Conservation (phyloP, 2,113 vertebrate species). For the Percina caprodes region DNA sequence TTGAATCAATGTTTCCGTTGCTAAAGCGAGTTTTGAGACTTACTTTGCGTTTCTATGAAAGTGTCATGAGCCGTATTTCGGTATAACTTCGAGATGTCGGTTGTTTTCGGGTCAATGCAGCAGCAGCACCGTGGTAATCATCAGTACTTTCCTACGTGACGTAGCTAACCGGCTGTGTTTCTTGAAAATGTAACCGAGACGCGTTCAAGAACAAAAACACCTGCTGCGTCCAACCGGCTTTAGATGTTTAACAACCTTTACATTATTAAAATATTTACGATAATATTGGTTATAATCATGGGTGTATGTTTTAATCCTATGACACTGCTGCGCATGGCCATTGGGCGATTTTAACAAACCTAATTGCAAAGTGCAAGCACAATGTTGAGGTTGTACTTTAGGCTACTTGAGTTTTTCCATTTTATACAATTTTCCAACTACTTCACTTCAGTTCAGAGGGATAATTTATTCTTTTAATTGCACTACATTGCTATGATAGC, state of each 20-base stretch:
- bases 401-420: too few species aligned
- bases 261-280: background rate
- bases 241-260: background rate
- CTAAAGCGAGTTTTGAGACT: slow-evolving; percentile 9
- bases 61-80: slow-evolving; percentile 62
- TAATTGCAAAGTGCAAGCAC: too few species aligned
- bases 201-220: slow-evolving; percentile 34
- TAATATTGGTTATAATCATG: too few species aligned
- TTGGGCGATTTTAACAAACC: too few species aligned
- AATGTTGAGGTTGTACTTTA: too few species aligned
- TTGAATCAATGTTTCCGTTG: fast-evolving
- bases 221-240: background rate
- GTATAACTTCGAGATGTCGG: background rate
- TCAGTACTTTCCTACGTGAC: slow-evolving; percentile 72
- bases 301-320: too few species aligned
- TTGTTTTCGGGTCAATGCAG: slow-evolving; percentile 66
- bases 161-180: slow-evolving; percentile 64
- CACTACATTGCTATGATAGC: too few species aligned
- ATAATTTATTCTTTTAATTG: too few species aligned
- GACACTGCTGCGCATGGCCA: too few species aligned
- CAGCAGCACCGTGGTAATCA: slow-evolving; percentile 38
- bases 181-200: slow-evolving; percentile 16
- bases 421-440: too few species aligned
- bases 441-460: too few species aligned
- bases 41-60: slow-evolving; percentile 43